Evolutionary conservation across 1,140 invertebrate genomes (phyloP).

Genomic region (Brachionus plicatilis): DNA sequence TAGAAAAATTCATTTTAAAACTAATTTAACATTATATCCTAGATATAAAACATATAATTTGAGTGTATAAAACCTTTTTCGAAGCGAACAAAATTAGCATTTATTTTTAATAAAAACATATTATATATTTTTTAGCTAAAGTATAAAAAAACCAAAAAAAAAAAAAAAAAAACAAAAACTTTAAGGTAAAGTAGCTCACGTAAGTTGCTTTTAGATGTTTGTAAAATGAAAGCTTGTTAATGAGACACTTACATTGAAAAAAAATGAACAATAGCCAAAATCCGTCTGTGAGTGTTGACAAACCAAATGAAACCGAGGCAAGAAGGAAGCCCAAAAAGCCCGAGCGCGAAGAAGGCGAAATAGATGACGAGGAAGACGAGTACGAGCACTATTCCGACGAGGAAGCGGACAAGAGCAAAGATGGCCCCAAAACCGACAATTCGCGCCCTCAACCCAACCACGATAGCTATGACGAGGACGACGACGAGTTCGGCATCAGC

Average conservation of each 20-base stretch:
- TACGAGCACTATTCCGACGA: conserved; percentile 1
- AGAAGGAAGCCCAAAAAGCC: background rate
- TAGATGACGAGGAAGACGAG: conserved; percentile 17
- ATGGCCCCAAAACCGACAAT: background rate
- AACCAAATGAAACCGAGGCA: background rate
- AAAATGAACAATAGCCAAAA: background rate
- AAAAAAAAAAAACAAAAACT: background rate
- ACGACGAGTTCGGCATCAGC: background rate
- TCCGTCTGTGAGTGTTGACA: background rate
- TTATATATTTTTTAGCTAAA: background rate
- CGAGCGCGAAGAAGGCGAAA: background rate
- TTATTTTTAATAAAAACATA: background rate
- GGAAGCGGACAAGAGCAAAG: background rate
- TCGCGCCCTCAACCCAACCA: background rate
- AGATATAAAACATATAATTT: background rate
- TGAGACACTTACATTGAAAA: background rate
- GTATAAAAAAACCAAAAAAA: background rate
- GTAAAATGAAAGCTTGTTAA: background rate
- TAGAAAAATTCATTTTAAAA: background rate
- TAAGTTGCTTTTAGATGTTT: background rate
- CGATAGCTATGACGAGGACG: conserved; percentile 3
- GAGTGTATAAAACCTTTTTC: background rate
- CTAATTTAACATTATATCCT: background rate
- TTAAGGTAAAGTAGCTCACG: background rate
- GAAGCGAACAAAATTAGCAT: background rate